These are phyloP conservation scores for Muscicapa striata DNA, from an alignment of 2,797 vertebrate species.

Conservation along the genomic window DNA sequence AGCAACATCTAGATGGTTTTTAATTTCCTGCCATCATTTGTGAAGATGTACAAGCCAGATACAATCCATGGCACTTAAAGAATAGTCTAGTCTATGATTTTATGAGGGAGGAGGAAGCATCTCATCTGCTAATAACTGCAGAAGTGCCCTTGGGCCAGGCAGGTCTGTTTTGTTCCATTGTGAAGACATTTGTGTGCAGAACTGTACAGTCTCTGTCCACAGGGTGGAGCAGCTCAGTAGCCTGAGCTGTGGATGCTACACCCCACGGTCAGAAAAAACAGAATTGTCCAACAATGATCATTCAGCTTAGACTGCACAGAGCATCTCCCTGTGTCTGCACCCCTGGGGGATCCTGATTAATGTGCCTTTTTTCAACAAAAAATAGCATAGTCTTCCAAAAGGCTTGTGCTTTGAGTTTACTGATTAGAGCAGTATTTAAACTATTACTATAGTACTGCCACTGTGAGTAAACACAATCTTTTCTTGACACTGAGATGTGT, in stretches of 20 bases:
- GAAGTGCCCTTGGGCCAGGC: neutral
- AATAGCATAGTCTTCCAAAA: neutral
- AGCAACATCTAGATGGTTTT: neutral
- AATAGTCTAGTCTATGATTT: neutral
- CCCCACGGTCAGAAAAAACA: neutral
- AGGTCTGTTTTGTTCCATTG: neutral
- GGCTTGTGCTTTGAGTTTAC: neutral
- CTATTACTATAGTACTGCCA: neutral
- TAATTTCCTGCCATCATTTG: neutral
- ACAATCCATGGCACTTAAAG: neutral
- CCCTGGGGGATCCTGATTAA: neutral
- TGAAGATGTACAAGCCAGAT: neutral
- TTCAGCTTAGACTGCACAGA: neutral
- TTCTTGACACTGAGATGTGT: neutral
- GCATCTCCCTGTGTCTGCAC: too few species aligned
- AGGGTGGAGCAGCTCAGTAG: slow-evolving; percentile 56
- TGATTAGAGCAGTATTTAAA: neutral
- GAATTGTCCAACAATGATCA: rapidly evolving
- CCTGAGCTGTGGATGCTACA: neutral
- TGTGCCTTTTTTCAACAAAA: neutral
- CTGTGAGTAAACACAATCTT: neutral
- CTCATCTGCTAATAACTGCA: neutral
- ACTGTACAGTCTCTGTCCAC: slow-evolving; percentile 11
- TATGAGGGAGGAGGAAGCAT: neutral
- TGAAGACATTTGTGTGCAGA: neutral